phyloP scores from a whole-genome alignment of 2,888 invertebrate species.

The Lissocephala sabroskyi region DNA sequence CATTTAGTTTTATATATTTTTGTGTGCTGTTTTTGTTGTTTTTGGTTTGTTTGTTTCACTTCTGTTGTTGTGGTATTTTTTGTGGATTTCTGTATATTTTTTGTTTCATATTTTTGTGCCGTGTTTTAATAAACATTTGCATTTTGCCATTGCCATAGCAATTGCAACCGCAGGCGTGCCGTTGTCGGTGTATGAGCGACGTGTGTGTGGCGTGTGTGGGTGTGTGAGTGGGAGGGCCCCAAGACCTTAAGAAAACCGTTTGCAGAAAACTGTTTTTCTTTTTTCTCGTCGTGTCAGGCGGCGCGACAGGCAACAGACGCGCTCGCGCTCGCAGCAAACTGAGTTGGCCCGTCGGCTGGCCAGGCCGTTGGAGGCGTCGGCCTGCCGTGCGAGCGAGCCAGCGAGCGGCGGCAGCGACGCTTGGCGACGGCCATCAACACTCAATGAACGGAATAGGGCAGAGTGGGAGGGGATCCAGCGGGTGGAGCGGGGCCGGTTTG shows the following conservation, averaged over 20 bases:
- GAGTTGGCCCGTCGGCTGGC: slow-evolving; percentile 31
- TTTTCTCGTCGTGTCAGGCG: slow-evolving; percentile 15
- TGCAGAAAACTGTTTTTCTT: neutral
- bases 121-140: slow-evolving; percentile 19
- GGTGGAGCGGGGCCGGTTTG: neutral
- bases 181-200: too few species aligned
- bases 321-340: slow-evolving; percentile 60
- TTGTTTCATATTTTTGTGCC: too few species aligned
- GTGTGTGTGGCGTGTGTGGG: slow-evolving; percentile 8
- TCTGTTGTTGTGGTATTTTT: too few species aligned
- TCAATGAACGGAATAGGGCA: slow-evolving; percentile 49
- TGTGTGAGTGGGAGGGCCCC: too few species aligned
- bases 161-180: too few species aligned
- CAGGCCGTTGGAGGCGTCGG: neutral
- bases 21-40: too few species aligned
- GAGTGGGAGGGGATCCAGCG: neutral
- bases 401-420: slow-evolving; percentile 55
- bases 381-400: slow-evolving; percentile 32
- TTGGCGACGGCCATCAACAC: slow-evolving; percentile 61
- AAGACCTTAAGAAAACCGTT: too few species aligned
- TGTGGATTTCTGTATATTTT: too few species aligned
- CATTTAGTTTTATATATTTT: too few species aligned
- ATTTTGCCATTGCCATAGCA: too few species aligned
- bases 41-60: too few species aligned
- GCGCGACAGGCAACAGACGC: slow-evolving; percentile 46